Conservation (phyloP, 2,113 vertebrate species). For the Synchiropus splendidus region DNA sequence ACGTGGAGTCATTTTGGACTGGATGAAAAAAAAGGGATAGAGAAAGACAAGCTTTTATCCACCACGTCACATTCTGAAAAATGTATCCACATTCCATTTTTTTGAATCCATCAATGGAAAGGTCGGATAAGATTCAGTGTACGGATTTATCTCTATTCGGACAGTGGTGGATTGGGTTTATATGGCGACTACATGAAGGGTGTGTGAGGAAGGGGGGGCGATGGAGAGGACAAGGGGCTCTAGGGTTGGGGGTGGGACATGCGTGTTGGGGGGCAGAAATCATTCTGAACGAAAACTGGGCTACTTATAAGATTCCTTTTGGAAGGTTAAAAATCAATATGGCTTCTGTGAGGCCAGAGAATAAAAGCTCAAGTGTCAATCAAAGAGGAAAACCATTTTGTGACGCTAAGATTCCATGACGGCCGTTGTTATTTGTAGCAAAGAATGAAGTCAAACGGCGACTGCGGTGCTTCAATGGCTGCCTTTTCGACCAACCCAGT, state of each 20-base stretch:
- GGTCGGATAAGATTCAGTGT: slow-evolving; percentile 8
- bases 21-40: slow-evolving; percentile 16
- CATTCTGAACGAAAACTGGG: slow-evolving; percentile 39
- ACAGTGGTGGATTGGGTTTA: slow-evolving; percentile 13
- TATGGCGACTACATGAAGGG: slow-evolving; percentile 53
- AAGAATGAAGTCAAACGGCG: slow-evolving; percentile 32
- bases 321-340: neutral
- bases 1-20: slow-evolving; percentile 62
- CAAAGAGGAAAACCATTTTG: slow-evolving; percentile 57
- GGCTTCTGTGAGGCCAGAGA: slow-evolving; percentile 24
- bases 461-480: slow-evolving; percentile 4
- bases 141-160: no score
- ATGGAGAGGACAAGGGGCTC: slow-evolving; percentile 36
- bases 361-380: slow-evolving; percentile 46
- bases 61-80: slow-evolving; percentile 26
- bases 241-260: slow-evolving; percentile 31
- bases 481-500: slow-evolving; percentile 12
- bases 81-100: slow-evolving; percentile 14
- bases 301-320: slow-evolving; percentile 36
- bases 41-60: slow-evolving; percentile 48
- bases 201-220: slow-evolving; percentile 42
- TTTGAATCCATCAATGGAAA: slow-evolving; percentile 5
- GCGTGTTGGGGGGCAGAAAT: slow-evolving; percentile 41
- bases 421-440: slow-evolving; percentile 43
- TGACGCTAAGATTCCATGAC: slow-evolving; percentile 32